Evolutionary conservation across 2,113 vertebrate species (phyloP).

Genomic region (Dicrurus megarhynchus): DNA sequence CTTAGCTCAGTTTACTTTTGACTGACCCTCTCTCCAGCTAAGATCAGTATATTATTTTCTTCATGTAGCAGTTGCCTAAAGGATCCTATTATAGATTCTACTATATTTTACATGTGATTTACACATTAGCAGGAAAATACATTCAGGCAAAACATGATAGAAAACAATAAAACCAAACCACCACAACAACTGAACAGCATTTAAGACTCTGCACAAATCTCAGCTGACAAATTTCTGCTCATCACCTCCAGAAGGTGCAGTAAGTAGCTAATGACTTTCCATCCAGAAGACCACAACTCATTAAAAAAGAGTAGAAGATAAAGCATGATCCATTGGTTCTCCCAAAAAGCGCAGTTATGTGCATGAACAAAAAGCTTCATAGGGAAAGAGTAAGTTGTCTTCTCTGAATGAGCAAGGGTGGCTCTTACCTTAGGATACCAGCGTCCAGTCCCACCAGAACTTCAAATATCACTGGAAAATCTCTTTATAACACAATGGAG

Average conservation of each 20-base stretch:
- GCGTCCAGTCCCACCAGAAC: neutral
- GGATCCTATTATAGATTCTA: neutral
- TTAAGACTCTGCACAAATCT: neutral
- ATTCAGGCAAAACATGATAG: neutral
- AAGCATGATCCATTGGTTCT: neutral
- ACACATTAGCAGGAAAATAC: neutral
- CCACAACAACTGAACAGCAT: neutral
- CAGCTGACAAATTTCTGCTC: neutral
- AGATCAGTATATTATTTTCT: neutral
- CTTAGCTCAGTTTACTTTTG: neutral
- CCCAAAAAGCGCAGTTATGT: neutral
- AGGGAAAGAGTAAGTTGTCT: neutral
- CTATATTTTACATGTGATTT: neutral
- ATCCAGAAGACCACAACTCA: neutral
- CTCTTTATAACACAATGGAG: neutral
- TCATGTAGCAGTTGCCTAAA: neutral
- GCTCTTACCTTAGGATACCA: neutral
- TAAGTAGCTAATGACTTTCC: neutral
- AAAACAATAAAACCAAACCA: neutral
- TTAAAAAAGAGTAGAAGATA: neutral
- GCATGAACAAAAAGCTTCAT: neutral
- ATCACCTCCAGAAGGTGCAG: neutral
- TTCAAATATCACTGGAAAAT: neutral
- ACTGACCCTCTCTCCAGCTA: neutral
- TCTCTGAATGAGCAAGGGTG: neutral